phyloP scores from a whole-genome alignment of 2,888 invertebrate genomes.

The Nebria brevicollis region DNA sequence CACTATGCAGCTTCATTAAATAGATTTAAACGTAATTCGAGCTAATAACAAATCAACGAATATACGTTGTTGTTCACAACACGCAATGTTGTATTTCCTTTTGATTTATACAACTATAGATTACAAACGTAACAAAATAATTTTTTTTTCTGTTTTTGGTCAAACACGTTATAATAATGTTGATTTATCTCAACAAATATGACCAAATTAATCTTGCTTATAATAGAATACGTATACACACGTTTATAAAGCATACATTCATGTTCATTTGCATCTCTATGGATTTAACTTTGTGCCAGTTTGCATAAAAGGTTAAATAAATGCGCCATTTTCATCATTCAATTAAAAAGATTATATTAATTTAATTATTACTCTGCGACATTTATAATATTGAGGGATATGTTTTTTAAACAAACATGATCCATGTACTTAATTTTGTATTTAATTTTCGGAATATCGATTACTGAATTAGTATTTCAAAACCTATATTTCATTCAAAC shows the following conservation, averaged over 20 bases:
- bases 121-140: not conserved
- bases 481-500: too few relatives aligned
- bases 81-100: not conserved
- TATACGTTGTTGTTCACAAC: not conserved
- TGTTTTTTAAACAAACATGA: not conserved
- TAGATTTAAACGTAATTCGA: not conserved
- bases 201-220: not conserved
- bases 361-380: not conserved
- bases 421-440: too few relatives aligned
- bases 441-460: too few relatives aligned
- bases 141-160: not conserved
- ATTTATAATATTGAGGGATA: not conserved
- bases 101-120: too few relatives aligned
- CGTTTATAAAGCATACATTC: not conserved
- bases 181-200: not conserved
- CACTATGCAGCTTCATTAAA: not conserved
- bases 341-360: not conserved
- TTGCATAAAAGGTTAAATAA: not conserved
- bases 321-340: not conserved
- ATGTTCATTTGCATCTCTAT: not conserved
- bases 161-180: not conserved
- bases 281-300: not conserved
- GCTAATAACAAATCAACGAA: not conserved
- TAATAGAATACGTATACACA: not conserved
- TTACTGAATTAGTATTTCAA: too few relatives aligned